These are phyloP conservation scores for Poeciliopsis paucimaculata DNA, from an alignment of 2,797 vertebrate genomes.

Conservation along the genomic window DNA sequence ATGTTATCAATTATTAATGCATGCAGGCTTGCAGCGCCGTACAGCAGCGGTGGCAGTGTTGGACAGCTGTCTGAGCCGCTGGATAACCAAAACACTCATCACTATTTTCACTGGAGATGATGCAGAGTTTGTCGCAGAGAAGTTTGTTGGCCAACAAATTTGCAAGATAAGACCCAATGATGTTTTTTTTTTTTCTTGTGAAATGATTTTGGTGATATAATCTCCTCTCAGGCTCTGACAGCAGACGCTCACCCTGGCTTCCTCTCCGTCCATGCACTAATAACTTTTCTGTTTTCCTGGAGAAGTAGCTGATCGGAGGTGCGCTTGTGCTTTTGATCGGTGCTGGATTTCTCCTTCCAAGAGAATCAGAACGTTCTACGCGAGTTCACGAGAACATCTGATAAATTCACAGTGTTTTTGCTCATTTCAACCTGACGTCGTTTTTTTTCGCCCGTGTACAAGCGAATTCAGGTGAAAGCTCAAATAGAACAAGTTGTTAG, in stretches of 20 bases:
- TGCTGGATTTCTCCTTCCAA: not conserved
- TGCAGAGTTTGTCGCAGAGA: not conserved
- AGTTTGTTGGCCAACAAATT: not conserved
- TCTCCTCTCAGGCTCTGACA: not conserved
- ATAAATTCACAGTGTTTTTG: not conserved
- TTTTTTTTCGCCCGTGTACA: not conserved
- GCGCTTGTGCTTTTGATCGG: not conserved
- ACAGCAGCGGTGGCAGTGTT: not conserved
- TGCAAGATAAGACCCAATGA: not conserved
- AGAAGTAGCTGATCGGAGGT: not conserved
- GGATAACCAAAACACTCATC: not conserved
- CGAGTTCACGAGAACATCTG: not conserved
- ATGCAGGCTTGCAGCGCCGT: not conserved
- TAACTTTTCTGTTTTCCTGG: not conserved
- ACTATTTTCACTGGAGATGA: not conserved
- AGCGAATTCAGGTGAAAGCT: not conserved
- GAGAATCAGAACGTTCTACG: not conserved
- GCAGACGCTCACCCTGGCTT: not conserved
- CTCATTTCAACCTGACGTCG: not conserved
- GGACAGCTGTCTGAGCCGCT: not conserved
- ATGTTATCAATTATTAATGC: conserved; percentile 38
- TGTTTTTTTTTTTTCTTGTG: not conserved
- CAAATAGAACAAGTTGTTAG: not conserved
- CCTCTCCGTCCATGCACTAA: not conserved
- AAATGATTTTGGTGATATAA: not conserved